Evolutionary conservation across 2,888 invertebrate genomes (phyloP).

Genomic region (Zele albiditarsus): DNA sequence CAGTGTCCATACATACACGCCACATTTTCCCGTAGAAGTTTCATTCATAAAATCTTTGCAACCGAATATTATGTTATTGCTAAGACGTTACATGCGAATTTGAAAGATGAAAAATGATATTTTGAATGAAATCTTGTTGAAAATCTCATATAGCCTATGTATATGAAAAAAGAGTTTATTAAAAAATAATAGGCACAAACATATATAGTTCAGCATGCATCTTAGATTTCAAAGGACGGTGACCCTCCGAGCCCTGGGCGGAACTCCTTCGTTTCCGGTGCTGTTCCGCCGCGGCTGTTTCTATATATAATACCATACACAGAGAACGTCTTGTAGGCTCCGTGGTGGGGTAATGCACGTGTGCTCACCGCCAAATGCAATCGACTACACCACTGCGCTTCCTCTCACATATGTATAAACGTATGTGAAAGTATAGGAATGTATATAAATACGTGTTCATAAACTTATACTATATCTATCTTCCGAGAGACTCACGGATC

Average conservation of each 20-base stretch:
- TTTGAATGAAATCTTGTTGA: too few species aligned
- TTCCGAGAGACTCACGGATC: too few species aligned
- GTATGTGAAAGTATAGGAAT: slow-evolving; percentile 52
- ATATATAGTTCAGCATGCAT: slow-evolving; percentile 33
- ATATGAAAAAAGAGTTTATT: neutral
- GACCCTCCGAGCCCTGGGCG: slow-evolving; percentile 67
- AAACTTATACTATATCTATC: too few species aligned
- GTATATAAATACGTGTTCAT: neutral
- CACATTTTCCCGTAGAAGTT: slow-evolving; percentile 56
- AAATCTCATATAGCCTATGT: neutral
- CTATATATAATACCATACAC: slow-evolving; percentile 49
- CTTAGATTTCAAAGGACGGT: slow-evolving; percentile 63
- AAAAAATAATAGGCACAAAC: slow-evolving; percentile 4
- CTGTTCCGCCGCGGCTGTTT: slow-evolving; percentile 67
- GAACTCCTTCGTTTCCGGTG: slow-evolving; percentile 70
- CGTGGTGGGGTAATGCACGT: slow-evolving; percentile 28
- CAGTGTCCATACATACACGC: neutral
- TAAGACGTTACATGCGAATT: neutral
- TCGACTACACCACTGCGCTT: slow-evolving; percentile 7
- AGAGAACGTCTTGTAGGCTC: slow-evolving; percentile 23
- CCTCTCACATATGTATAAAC: slow-evolving; percentile 13
- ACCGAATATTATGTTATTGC: slow-evolving; percentile 45
- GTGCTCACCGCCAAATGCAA: slow-evolving; percentile 35
- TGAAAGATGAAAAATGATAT: too few species aligned
- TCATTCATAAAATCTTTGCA: slow-evolving; percentile 66